Evolutionary conservation across 64 coral and sea anemone species (phyloP), one percentile per base, ranked within the genome.

Genomic region (Montipora capricornis): DNA sequence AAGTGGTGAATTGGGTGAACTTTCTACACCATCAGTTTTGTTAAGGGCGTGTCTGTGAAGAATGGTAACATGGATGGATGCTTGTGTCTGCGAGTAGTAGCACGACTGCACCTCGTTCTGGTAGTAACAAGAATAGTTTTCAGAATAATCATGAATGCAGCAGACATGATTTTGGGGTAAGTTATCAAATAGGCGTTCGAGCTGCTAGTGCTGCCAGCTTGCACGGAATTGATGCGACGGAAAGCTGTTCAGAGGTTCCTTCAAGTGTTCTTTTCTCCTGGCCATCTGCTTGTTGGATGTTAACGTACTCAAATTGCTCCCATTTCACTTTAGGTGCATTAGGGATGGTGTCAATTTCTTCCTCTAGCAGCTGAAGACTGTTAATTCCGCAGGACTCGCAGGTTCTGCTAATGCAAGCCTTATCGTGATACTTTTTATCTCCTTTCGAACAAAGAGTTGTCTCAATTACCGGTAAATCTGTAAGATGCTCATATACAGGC

Each of bases 301-400:
- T 88, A 5, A 52, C 15, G 78, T 97, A 94, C 11, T 97, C 89
- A 55, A 94, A 91, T 50, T 26, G 91, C 67, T 82, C 26, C 95
- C 89, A 94, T 24, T 19, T 89, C 8, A 93, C 91, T 82, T 3
- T 73, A 1, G 26, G 13, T 26, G 74, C 67, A 46, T 62, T 22
- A 20, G 51, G 75, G 1, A 6, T 3, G 47, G 80, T 2, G 37
- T 37, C 75, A 8, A 76, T 13, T 64, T 97, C 92, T 44, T 91
- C 57, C 1, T 26, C n/a, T 8, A 79, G 62, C 9, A 73, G 46
- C 12, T 93, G 50, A 5, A 96, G 86, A 16, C 80, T 90, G 20
- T 6, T 6, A 20, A 92, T 49, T 4, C 87, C 91, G 80, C 91
- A 96, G 19, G 47, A 13, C 5, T 88, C 17, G 26, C 91, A 96